Percentiles rank a stretch among this genome's conserved stretches.
These are phyloP conservation scores for Grammomys dolichurus DNA, from an alignment of 2,113 vertebrate species.

Conservation along the genomic window DNA sequence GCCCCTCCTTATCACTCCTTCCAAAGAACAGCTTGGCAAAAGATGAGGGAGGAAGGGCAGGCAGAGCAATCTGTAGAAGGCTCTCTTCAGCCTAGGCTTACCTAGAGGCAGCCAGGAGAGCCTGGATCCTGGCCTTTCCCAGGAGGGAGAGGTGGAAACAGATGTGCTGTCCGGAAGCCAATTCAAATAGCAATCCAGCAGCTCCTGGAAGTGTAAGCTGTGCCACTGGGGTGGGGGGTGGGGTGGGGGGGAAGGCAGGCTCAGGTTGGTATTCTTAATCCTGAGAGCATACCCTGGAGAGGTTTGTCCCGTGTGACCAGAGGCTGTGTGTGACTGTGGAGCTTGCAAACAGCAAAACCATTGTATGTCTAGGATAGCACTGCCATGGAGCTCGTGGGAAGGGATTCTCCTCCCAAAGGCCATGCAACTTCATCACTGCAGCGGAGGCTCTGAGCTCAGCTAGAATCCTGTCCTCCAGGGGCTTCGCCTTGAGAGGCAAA, in stretches of 20 bases:
- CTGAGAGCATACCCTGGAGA: neutral
- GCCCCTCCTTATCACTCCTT: neutral
- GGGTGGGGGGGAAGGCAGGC: neutral
- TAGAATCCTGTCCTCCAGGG: neutral
- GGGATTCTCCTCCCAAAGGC: neutral
- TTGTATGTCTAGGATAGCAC: too few relatives aligned
- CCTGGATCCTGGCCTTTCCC: neutral
- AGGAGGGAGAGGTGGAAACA: neutral
- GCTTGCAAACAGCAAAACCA: too few relatives aligned
- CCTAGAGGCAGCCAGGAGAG: neutral
- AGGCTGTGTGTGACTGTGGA: neutral
- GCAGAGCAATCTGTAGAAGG: neutral
- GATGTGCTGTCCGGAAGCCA: constrained; percentile 48
- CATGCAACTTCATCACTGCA: neutral
- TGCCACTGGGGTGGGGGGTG: neutral
- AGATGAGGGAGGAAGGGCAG: neutral
- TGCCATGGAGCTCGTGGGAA: neutral
- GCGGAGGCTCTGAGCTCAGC: neutral
- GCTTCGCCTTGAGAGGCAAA: neutral
- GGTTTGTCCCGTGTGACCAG: neutral
- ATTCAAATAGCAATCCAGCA: neutral
- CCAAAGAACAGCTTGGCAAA: constrained; percentile 30
- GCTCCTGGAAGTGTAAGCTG: neutral
- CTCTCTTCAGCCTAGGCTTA: neutral
- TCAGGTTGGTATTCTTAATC: neutral